Evolutionary conservation across 2,797 vertebrate species (phyloP).

Genomic region (Denticeps clupeoides): DNA sequence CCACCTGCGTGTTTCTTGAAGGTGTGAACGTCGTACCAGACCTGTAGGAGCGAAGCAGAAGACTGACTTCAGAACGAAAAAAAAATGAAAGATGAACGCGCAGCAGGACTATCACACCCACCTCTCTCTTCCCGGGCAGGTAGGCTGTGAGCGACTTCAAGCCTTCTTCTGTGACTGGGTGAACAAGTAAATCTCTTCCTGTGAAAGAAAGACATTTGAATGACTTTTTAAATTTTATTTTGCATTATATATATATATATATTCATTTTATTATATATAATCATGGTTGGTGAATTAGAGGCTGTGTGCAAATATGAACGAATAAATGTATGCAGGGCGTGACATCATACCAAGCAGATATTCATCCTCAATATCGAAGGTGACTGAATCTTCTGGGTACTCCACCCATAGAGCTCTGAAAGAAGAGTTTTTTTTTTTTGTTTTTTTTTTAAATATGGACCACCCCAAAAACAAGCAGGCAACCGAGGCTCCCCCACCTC

Average conservation of each 20-base stretch:
- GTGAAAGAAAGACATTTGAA: conserved; percentile 23
- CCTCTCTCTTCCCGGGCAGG: conserved; percentile 77
- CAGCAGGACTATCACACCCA: conserved; percentile 27
- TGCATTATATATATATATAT: too few species aligned
- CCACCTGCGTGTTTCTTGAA: conserved; percentile 74
- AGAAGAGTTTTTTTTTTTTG: too few species aligned
- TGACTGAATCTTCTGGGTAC: conserved; percentile 22
- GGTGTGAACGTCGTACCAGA: conserved; percentile 77
- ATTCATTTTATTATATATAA: too few species aligned
- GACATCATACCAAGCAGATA: conserved; percentile 36
- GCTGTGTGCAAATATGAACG: too few species aligned
- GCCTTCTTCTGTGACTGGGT: conserved; percentile 77
- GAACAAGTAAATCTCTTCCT: conserved; percentile 76
- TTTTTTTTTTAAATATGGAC: too few species aligned
- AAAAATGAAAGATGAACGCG: neutral
- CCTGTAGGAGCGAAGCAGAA: conserved; percentile 41
- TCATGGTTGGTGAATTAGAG: too few species aligned
- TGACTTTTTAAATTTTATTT: too few species aligned
- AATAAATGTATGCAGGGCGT: neutral
- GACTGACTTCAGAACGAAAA: neutral
- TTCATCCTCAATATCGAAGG: conserved; percentile 28
- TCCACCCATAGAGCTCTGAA: conserved; percentile 32
- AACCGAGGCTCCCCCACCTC: conserved; percentile 51
- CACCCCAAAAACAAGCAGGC: neutral
- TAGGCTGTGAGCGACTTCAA: conserved; percentile 73